phyloP scores from a whole-genome alignment of 2,888 invertebrate genomes.

The Diabrotica balteata region DNA sequence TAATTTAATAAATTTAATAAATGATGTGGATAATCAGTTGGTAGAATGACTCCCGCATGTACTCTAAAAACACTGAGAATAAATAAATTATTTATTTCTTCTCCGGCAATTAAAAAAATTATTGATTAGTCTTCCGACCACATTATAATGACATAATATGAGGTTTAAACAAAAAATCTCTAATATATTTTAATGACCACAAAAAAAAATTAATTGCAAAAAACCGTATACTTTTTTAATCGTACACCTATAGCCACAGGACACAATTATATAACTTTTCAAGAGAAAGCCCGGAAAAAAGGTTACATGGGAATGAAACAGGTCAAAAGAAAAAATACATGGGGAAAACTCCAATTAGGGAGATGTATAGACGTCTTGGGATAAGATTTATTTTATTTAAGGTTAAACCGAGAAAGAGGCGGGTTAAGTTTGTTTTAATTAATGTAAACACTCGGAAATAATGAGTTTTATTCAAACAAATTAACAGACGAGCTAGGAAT shows the following conservation, averaged over 20 bases:
- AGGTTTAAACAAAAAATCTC: too few species aligned
- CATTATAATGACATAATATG: too few species aligned
- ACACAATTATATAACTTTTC: constrained; percentile 19
- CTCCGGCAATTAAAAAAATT: too few species aligned
- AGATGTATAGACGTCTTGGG: neutral
- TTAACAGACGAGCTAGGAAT: too few species aligned
- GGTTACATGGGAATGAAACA: neutral
- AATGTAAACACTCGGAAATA: neutral
- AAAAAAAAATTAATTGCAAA: neutral
- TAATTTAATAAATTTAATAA: too few species aligned
- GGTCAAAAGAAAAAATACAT: neutral
- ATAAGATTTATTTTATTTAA: neutral
- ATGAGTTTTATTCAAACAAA: neutral
- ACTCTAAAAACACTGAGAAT: too few species aligned
- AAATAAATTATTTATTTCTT: too few species aligned
- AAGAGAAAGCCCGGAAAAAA: neutral
- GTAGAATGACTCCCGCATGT: too few species aligned
- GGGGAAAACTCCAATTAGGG: neutral
- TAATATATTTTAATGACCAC: neutral
- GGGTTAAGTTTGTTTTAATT: neutral
- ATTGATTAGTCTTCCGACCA: too few species aligned
- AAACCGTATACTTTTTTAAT: neutral
- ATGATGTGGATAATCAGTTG: too few species aligned
- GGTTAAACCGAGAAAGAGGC: neutral
- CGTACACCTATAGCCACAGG: neutral